Conservation (phyloP, 2,113 vertebrate species). For the Tylochromis polylepis region DNA sequence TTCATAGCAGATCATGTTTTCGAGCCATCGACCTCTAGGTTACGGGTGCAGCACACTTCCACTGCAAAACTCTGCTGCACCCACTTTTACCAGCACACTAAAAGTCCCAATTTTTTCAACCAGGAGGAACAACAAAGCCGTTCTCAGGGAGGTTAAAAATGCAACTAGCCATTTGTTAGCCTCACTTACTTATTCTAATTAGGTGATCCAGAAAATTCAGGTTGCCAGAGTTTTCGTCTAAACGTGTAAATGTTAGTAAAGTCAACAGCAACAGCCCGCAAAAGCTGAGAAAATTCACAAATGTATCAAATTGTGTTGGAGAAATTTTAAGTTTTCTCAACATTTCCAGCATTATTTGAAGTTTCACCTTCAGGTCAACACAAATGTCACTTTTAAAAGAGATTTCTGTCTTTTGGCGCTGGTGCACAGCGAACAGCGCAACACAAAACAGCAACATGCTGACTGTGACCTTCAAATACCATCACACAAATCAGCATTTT, state of each 20-base stretch:
- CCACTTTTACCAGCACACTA: neutral
- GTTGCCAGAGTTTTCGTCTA: neutral
- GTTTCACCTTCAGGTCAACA: neutral
- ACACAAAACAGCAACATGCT: neutral
- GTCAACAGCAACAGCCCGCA: neutral
- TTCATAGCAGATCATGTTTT: conserved; percentile 77
- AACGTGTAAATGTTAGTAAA: neutral
- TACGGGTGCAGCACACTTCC: conserved; percentile 81
- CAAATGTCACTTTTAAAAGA: neutral
- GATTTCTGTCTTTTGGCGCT: neutral
- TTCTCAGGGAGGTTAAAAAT: neutral
- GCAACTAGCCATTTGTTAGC: neutral
- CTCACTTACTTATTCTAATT: neutral
- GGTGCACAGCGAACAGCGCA: neutral
- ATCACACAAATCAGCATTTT: neutral
- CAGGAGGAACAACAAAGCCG: neutral
- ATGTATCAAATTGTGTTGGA: neutral
- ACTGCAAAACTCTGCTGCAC: conserved; percentile 77
- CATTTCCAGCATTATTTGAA: neutral
- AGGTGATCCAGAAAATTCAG: neutral
- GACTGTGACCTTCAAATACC: neutral
- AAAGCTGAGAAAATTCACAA: neutral
- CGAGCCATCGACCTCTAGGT: conserved; percentile 80
- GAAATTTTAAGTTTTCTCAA: neutral
- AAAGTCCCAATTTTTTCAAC: neutral